A percentile compares a stretch with the other conserved stretches of the same genome.
Conservation (phyloP, 2,888 invertebrate species). For the Pammene aurita region DNA sequence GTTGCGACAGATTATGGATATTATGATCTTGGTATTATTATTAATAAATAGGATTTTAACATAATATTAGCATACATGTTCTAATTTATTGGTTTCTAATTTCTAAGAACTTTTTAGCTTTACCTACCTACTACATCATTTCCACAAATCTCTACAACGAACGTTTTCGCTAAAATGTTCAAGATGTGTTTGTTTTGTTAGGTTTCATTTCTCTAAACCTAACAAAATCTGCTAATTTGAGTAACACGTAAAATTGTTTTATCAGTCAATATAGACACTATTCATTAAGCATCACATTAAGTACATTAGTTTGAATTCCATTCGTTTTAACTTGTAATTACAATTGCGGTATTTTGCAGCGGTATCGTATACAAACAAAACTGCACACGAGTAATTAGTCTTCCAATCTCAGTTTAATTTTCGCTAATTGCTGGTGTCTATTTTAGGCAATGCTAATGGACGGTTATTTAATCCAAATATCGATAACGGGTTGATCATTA, state of each 20-base stretch:
- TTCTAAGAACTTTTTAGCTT: too few species aligned
- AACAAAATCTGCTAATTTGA: not conserved
- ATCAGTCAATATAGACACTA: not conserved
- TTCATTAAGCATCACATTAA: not conserved
- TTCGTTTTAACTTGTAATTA: slow-evolving; percentile 31
- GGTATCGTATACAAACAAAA: slow-evolving; percentile 47
- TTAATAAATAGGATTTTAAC: not conserved
- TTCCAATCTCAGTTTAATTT: slow-evolving; percentile 53
- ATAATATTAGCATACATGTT: too few species aligned
- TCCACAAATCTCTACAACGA: too few species aligned
- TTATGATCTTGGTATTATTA: not conserved
- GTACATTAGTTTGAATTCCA: slow-evolving; percentile 17
- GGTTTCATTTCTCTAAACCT: not conserved
- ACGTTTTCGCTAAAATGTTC: not conserved
- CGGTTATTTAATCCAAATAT: slow-evolving; percentile 30
- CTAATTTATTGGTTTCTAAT: too few species aligned
- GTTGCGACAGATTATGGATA: slow-evolving; percentile 21
- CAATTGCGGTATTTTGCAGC: slow-evolving; percentile 6
- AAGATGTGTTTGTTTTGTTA: not conserved
- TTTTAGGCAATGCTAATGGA: slow-evolving; percentile 59
- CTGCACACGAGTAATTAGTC: slow-evolving; percentile 42
- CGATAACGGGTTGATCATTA: slow-evolving; percentile 19
- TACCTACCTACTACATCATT: too few species aligned
- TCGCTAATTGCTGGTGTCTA: slow-evolving; percentile 55
- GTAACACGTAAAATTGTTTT: slow-evolving; percentile 8